Conservation (phyloP, 2,113 vertebrate species). For the Clarias magur region DNA sequence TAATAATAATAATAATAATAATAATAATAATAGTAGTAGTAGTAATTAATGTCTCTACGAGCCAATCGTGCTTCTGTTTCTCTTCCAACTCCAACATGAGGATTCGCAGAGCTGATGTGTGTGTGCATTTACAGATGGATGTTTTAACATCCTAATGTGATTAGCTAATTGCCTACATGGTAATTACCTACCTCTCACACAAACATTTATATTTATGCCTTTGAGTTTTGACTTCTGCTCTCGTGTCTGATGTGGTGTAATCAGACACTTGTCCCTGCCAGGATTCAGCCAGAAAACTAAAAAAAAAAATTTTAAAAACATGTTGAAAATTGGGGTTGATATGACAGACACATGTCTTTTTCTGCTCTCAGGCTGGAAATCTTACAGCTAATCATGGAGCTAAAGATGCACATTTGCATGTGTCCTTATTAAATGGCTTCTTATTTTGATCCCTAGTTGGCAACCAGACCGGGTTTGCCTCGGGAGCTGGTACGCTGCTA, state of each 20-base stretch:
- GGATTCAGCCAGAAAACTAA: not conserved
- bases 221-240: constrained; percentile 13
- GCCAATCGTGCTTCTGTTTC: not conserved
- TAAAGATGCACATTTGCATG: constrained; percentile 14
- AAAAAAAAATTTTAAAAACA: not conserved
- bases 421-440: not conserved
- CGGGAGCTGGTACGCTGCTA: not conserved
- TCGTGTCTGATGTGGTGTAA: constrained; percentile 11
- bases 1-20: not conserved
- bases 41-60: not conserved
- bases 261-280: not conserved
- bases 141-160: not conserved
- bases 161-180: constrained; percentile 12
- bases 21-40: not conserved
- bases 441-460: not conserved
- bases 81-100: not conserved
- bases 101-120: not conserved
- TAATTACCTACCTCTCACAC: constrained; percentile 18
- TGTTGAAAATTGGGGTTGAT: not conserved
- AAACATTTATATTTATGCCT: constrained; percentile 18
- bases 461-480: not conserved
- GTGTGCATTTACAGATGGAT: not conserved
- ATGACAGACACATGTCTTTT: not conserved
- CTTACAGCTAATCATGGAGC: constrained; percentile 3
- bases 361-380: not conserved